Conservation (phyloP, 2,888 invertebrate genomes). For the Archaeoteleia sp. region DNA sequence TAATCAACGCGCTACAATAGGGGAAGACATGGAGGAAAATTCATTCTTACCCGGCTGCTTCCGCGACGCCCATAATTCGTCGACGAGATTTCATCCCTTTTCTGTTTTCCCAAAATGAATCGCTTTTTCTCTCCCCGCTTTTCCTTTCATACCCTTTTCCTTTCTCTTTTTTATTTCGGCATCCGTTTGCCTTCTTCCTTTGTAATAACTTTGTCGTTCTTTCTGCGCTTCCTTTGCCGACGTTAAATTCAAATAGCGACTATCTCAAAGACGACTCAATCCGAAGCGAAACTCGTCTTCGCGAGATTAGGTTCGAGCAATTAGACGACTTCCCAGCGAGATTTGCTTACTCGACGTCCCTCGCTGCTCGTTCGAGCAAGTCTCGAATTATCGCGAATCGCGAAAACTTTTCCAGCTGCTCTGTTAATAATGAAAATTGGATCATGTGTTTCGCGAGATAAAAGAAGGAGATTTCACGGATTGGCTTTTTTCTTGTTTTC, state of each 20-base stretch:
- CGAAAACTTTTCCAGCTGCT: conserved; percentile 26
- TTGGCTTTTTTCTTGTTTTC: conserved; percentile 1
- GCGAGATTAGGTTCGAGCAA: conserved; percentile 57
- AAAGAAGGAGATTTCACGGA: conserved; percentile 8
- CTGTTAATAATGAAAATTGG: conserved; percentile 42
- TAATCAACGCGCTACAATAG: conserved; percentile 66
- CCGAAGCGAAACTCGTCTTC: conserved; percentile 40
- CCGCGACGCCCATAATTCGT: no score
- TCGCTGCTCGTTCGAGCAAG: background rate
- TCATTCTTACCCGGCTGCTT: conserved; percentile 21
- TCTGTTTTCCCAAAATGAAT: background rate
- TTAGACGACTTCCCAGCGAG: conserved; percentile 51
- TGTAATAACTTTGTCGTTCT: conserved; percentile 17
- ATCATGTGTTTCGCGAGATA: conserved; percentile 39
- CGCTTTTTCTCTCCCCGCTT: conserved; percentile 3
- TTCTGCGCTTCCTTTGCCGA: conserved; percentile 14
- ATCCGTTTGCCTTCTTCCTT: conserved; percentile 7
- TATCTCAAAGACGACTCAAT: conserved; percentile 33
- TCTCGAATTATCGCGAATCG: conserved; percentile 34
- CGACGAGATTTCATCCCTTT: background rate
- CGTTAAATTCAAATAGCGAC: conserved; percentile 44
- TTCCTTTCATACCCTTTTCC: background rate
- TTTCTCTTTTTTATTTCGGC: conserved; percentile 6
- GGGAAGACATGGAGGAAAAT: conserved; percentile 16
- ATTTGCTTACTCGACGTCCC: conserved; percentile 34